Evolutionary conservation across 2,797 vertebrate species (phyloP).

Genomic region (Zalophus californianus): DNA sequence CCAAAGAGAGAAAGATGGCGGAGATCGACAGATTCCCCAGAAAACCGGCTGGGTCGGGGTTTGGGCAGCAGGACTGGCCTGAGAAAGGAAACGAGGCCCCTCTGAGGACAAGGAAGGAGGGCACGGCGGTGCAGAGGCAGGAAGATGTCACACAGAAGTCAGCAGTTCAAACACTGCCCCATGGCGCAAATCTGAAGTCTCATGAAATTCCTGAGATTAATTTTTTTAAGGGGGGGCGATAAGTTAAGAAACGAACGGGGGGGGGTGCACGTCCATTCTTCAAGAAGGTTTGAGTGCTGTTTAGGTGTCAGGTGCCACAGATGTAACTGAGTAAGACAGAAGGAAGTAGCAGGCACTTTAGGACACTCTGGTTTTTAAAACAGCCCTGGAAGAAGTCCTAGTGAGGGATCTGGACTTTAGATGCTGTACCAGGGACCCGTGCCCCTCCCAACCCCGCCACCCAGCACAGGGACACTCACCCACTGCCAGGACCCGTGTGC

Average conservation of each 20-base stretch:
- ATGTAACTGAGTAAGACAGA: background rate
- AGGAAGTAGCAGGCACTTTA: background rate
- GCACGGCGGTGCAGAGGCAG: background rate
- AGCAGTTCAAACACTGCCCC: fast-evolving
- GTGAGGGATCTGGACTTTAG: background rate
- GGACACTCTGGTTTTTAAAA: background rate
- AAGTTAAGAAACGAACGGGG: background rate
- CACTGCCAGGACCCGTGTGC: background rate
- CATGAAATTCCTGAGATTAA: background rate
- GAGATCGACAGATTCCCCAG: fast-evolving
- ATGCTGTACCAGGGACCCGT: background rate
- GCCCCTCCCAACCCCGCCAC: fast-evolving
- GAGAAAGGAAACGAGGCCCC: background rate
- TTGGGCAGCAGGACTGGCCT: no score
- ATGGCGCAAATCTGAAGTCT: background rate
- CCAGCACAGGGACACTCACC: slow-evolving; percentile 51
- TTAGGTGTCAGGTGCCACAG: fast-evolving
- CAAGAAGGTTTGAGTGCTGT: background rate
- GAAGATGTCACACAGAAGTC: fast-evolving
- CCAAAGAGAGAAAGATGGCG: background rate
- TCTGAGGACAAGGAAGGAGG: fast-evolving
- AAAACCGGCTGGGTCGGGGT: background rate
- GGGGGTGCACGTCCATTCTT: fast-evolving
- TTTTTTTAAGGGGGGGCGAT: background rate
- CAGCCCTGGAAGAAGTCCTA: background rate